Conservation (phyloP, 2,113 vertebrate species). For the Prunella fulvescens region DNA sequence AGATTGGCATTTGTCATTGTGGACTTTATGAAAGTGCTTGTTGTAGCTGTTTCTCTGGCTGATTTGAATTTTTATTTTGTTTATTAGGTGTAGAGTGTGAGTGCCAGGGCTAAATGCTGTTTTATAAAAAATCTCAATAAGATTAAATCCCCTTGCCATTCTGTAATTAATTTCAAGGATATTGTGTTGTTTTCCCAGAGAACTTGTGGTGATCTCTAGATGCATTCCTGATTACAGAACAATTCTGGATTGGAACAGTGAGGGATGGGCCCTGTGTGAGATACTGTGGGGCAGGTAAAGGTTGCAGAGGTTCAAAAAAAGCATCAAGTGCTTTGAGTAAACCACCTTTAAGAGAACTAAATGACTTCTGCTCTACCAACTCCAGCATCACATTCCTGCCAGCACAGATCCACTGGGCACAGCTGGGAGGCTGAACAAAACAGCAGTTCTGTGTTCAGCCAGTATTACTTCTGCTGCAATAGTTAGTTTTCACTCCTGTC, state of each 20-base stretch:
- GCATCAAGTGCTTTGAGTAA: neutral
- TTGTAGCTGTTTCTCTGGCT: conserved; percentile 34
- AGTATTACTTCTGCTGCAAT: neutral
- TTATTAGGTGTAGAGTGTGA: conserved; percentile 12
- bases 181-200: conserved; percentile 32
- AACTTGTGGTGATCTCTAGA: neutral
- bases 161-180: conserved; percentile 44
- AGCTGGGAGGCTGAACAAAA: neutral
- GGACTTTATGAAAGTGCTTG: conserved; percentile 41
- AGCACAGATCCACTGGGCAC: neutral
- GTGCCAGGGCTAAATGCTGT: conserved; percentile 31
- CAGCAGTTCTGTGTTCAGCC: neutral
- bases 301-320: neutral
- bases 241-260: neutral
- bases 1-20: conserved; percentile 30
- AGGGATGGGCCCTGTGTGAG: neutral
- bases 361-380: neutral
- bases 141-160: conserved; percentile 12
- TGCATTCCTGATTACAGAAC: neutral
- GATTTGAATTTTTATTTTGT: conserved; percentile 63
- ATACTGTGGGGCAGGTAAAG: neutral
- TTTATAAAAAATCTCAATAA: conserved; percentile 15
- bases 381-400: neutral
- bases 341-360: neutral
- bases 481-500: neutral